Conservation (phyloP, 2,113 vertebrate species). For the Mastomys natalensis region DNA sequence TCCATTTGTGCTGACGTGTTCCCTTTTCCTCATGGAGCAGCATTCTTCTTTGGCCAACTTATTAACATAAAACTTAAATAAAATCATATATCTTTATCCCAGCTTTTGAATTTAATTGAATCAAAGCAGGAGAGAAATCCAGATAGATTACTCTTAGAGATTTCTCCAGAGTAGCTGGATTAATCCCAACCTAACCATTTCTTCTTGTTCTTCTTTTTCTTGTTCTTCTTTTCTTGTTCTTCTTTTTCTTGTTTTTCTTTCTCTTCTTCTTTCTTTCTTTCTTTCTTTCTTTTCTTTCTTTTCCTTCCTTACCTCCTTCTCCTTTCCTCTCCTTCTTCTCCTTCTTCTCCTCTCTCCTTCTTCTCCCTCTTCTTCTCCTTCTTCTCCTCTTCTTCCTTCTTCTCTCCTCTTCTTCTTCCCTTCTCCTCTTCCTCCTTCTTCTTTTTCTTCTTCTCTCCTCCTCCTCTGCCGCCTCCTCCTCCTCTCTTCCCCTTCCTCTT, state of each 20-base stretch:
- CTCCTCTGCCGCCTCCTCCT: too few species aligned
- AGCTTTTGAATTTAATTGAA: background rate
- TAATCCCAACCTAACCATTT: background rate
- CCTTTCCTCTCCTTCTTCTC: background rate
- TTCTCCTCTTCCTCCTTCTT: too few species aligned
- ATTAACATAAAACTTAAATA: conserved; percentile 36
- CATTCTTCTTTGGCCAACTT: background rate
- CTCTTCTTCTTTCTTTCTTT: too few species aligned
- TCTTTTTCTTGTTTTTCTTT: too few species aligned
- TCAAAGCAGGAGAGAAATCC: background rate
- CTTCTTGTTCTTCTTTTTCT: too few species aligned
- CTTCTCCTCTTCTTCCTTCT: background rate
- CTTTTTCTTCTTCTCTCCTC: too few species aligned
- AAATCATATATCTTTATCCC: conserved; percentile 22
- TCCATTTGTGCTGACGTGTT: background rate
- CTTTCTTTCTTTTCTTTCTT: accelerated
- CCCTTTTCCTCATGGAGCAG: background rate
- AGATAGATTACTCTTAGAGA: background rate
- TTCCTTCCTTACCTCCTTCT: too few species aligned
- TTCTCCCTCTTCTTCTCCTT: accelerated
- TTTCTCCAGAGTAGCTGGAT: background rate
- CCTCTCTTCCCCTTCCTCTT: too few species aligned
- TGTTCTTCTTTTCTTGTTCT: too few species aligned
- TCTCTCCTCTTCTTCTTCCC: background rate
- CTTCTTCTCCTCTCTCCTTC: too few species aligned